Percentiles rank a stretch among this genome's conserved stretches.
Evolutionary conservation across 2,797 vertebrate genomes (phyloP).

Genomic region (Peromyscus attwateri): DNA sequence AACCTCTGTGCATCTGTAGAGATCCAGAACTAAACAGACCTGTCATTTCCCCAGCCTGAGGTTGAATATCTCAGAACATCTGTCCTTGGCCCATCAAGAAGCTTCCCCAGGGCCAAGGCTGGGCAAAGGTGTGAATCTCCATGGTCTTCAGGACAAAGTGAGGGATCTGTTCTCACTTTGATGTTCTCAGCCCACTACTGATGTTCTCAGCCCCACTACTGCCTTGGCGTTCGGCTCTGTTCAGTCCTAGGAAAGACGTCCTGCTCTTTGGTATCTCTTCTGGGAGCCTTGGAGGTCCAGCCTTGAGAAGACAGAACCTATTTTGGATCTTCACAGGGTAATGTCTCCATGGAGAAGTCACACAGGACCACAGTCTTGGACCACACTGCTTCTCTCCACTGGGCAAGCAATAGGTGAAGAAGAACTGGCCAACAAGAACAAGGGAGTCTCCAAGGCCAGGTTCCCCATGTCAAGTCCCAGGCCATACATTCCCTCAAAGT

Average conservation of each 20-base stretch:
- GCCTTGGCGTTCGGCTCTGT: neutral
- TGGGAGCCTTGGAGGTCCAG: neutral
- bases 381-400: neutral
- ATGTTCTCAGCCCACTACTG: neutral
- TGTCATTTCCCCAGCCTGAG: neutral
- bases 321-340: neutral
- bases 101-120: neutral
- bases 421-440: neutral
- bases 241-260: neutral
- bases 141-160: neutral
- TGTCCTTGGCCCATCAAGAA: neutral
- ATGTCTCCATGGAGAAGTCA: neutral
- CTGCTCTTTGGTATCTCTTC: neutral
- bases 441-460: neutral
- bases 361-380: neutral
- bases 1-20: neutral
- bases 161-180: neutral
- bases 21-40: neutral
- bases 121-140: neutral
- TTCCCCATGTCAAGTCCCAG: neutral
- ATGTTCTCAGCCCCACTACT: neutral
- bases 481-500: neutral
- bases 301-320: neutral
- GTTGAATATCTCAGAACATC: neutral
- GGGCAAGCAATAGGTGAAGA: neutral